These are phyloP conservation scores for Tauraco erythrolophus DNA, from an alignment of 2,113 vertebrate species.

Conservation along the genomic window DNA sequence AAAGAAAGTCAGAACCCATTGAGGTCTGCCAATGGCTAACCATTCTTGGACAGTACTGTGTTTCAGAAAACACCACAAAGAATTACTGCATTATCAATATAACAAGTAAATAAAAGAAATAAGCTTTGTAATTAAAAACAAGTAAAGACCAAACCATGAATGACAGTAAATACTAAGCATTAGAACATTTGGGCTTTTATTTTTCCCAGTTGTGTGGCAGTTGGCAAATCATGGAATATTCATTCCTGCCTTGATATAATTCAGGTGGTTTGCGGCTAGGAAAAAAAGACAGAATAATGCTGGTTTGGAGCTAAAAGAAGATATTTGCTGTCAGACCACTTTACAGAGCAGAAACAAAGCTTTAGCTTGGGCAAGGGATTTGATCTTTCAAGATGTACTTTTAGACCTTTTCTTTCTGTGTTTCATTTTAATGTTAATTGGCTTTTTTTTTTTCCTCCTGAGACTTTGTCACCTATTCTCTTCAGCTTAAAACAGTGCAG, in stretches of 20 bases:
- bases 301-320: not conserved
- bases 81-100: not conserved
- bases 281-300: not conserved
- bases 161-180: not conserved
- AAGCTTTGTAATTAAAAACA: not conserved
- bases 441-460: not conserved
- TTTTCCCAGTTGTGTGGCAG: not conserved
- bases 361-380: not conserved
- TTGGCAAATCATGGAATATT: not conserved
- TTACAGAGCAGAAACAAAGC: accelerated
- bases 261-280: not conserved
- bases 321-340: not conserved
- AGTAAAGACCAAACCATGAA: not conserved
- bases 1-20: not conserved
- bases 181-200: not conserved
- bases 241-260: not conserved
- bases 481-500: not conserved
- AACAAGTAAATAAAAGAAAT: not conserved
- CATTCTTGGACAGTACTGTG: not conserved
- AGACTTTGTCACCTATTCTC: not conserved
- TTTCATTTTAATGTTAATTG: not conserved
- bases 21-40: not conserved
- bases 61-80: not conserved
- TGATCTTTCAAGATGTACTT: not conserved
- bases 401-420: not conserved